Evolutionary conservation across 2,113 vertebrate species (phyloP).

Genomic region (Crotalus tigris): DNA sequence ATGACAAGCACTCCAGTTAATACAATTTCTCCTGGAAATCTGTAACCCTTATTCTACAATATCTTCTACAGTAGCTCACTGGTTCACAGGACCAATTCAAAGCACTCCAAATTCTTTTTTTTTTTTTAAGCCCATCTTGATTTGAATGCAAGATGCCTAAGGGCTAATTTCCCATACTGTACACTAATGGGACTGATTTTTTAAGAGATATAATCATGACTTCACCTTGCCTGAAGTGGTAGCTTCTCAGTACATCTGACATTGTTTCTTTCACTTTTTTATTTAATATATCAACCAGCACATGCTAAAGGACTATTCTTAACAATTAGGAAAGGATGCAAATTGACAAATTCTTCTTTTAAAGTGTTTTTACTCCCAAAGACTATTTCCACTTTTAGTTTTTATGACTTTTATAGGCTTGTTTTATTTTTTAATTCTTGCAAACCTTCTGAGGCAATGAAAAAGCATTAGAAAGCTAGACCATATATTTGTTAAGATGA

Average conservation of each 20-base stretch:
- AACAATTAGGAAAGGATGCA: background rate
- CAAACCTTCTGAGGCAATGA: background rate
- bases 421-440: background rate
- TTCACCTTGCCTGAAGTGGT: background rate
- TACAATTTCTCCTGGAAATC: background rate
- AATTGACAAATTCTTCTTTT: background rate
- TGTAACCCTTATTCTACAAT: background rate
- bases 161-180: background rate
- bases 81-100: background rate
- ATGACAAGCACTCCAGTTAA: background rate
- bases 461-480: background rate
- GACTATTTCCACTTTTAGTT: background rate
- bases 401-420: background rate
- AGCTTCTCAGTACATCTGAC: background rate
- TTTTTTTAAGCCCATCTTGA: background rate
- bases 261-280: background rate
- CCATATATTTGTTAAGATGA: background rate
- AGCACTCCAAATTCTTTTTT: background rate
- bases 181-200: background rate
- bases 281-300: background rate
- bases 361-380: background rate
- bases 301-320: background rate
- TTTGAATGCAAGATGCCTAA: background rate
- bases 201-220: background rate
- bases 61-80: background rate